phyloP scores from a whole-genome alignment of 2,113 vertebrate genomes.

The Proteles cristata region DNA sequence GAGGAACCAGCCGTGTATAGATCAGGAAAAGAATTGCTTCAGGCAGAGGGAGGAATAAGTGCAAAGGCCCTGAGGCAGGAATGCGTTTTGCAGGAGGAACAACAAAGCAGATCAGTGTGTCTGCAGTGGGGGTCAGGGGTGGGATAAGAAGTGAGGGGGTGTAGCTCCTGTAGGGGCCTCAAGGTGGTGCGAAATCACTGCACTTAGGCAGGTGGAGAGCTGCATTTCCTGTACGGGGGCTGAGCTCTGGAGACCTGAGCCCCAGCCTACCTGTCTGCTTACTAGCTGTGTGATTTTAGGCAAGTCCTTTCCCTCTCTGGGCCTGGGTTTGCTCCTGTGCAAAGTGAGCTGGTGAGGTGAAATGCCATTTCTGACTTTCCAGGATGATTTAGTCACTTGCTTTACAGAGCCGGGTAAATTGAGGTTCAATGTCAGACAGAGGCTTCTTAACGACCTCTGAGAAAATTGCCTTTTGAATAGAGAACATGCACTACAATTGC shows the following conservation, averaged over 20 bases:
- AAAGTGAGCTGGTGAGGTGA: background rate
- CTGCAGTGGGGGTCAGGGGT: too few species aligned
- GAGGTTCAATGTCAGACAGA: conserved; percentile 47
- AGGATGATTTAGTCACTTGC: background rate
- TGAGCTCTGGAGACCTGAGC: background rate
- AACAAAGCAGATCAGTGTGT: too few species aligned
- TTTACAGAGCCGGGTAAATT: conserved; percentile 58
- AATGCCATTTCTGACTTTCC: background rate
- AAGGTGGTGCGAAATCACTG: background rate
- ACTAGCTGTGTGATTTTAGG: background rate
- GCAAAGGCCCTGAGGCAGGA: background rate
- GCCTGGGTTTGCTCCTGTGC: background rate
- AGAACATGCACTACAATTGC: conserved; percentile 26
- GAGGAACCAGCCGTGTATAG: background rate
- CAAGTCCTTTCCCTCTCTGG: background rate
- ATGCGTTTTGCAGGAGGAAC: background rate
- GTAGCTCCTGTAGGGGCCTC: background rate
- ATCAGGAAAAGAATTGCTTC: background rate
- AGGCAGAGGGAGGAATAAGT: background rate
- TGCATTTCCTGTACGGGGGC: background rate
- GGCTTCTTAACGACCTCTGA: background rate
- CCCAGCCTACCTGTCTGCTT: background rate
- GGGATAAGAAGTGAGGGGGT: background rate
- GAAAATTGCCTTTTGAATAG: conserved; percentile 66
- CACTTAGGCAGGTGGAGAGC: background rate